Conservation (phyloP, 2,113 vertebrate species). For the Menura novaehollandiae region DNA sequence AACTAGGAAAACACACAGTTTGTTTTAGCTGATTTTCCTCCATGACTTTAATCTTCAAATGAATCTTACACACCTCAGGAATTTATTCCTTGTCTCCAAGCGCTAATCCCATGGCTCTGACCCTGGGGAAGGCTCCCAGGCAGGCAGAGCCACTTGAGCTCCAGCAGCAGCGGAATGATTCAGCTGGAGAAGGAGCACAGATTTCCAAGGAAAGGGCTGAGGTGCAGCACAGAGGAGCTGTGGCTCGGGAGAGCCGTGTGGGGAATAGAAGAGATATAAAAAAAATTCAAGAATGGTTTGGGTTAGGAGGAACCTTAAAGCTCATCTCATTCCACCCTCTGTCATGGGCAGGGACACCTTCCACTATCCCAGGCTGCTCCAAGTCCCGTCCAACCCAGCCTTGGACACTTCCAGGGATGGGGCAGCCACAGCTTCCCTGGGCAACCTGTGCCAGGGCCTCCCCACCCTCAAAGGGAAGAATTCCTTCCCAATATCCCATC, state of each 20-base stretch:
- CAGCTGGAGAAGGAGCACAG: neutral
- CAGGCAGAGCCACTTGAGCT: neutral
- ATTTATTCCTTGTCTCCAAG: neutral
- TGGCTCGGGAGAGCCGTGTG: accelerated
- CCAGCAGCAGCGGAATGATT: neutral
- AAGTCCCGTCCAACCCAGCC: neutral
- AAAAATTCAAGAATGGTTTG: neutral
- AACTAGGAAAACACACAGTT: neutral
- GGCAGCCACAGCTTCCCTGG: neutral
- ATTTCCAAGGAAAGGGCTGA: neutral
- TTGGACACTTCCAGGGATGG: neutral
- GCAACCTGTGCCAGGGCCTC: neutral
- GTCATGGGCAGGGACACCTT: neutral
- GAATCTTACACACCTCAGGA: neutral
- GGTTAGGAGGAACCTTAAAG: neutral
- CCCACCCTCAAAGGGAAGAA: neutral
- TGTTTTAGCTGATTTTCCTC: neutral
- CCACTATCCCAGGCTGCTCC: neutral
- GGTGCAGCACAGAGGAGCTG: neutral
- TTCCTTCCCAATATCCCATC: neutral
- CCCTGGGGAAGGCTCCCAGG: accelerated
- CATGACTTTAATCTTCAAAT: neutral
- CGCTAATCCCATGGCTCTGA: neutral
- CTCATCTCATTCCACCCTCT: neutral
- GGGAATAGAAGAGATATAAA: neutral